Conservation (phyloP, 2,888 invertebrate genomes). For the Drosophila austrosaltans region DNA sequence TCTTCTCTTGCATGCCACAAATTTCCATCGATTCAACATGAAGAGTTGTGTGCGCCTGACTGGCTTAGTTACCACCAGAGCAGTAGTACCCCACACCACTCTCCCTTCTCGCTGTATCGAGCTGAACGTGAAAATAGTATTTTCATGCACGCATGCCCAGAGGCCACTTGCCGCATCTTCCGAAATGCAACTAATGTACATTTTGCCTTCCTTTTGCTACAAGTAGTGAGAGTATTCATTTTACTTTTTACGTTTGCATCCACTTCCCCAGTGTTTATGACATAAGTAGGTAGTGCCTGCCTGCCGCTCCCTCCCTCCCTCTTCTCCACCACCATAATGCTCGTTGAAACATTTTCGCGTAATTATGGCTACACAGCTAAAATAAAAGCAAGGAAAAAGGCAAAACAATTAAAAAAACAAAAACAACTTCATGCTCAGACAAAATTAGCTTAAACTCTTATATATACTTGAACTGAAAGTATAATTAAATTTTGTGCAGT, state of each 20-base stretch:
- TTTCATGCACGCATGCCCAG: slow-evolving; percentile 75
- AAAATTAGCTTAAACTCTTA: slow-evolving; percentile 52
- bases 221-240: slow-evolving; percentile 71
- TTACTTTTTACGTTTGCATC: slow-evolving; percentile 63
- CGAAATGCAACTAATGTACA: slow-evolving; percentile 5
- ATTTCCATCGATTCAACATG: slow-evolving; percentile 38
- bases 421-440: slow-evolving; percentile 51
- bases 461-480: slow-evolving; percentile 49
- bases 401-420: slow-evolving; percentile 56
- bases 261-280: slow-evolving; percentile 40
- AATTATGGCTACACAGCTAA: slow-evolving; percentile 28
- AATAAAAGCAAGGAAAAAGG: slow-evolving; percentile 24
- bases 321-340: slow-evolving; percentile 5
- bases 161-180: slow-evolving; percentile 39
- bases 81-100: neutral
- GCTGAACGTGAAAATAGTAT: slow-evolving; percentile 67
- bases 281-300: slow-evolving; percentile 44
- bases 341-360: slow-evolving; percentile 47
- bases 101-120: neutral
- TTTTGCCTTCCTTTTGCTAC: slow-evolving; percentile 9
- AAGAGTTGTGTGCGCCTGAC: slow-evolving; percentile 15
- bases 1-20: slow-evolving; percentile 6
- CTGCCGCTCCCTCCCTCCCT: neutral
- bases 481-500: slow-evolving; percentile 54
- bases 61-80: slow-evolving; percentile 39